Evolutionary conservation across 2,888 invertebrate genomes (phyloP), one percentile per base, ranked within the genome.

Genomic region (Drosophila testacea): DNA sequence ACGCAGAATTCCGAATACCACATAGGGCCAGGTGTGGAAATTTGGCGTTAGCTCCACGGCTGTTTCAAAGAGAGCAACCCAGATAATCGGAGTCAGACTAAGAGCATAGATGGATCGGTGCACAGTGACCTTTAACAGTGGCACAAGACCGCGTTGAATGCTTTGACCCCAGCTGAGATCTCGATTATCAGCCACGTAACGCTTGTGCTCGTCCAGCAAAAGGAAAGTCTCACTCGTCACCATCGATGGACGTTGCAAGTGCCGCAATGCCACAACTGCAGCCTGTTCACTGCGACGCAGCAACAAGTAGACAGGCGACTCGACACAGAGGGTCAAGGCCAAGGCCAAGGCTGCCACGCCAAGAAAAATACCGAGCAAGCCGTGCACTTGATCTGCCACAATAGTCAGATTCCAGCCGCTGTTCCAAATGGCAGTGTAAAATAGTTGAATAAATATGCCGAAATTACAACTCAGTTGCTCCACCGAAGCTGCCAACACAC

Each of bases 221-320:
- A 81, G 66, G 22, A 88, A 85, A 0, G 90, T 91, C 48, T 90
- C 89, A 34, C 80, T 57, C 0, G 87, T 90, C 6, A 86, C 62
- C 32, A 76, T 65, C 16, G 65, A 74, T 0, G 91, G 88, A 0
- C 77, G 73, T 41, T 92, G 91, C 5, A 92, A 61, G 10, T 86
- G 82, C 4, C 90, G 80, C 50, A 91, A 54, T 0, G 78, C 69
- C 7, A 77, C 80, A 4, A 91, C 71, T 0, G 92, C 91, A n/a
- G 69, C 64, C 41, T 82, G 74, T 34, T 92, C 91, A 7, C 84
- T 79, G 34, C 73, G 66, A 1, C 75, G 82, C 36, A 82, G 48
- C 41, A 92, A 68, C 50, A 83, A 69, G 36, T 77, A 88, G 0
- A 91, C 71, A 0, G 92, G 91, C 0, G 92, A 91, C 70, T 92